phyloP scores from a whole-genome alignment of 2,888 invertebrate species.

The Rugalucina vietnamica region DNA sequence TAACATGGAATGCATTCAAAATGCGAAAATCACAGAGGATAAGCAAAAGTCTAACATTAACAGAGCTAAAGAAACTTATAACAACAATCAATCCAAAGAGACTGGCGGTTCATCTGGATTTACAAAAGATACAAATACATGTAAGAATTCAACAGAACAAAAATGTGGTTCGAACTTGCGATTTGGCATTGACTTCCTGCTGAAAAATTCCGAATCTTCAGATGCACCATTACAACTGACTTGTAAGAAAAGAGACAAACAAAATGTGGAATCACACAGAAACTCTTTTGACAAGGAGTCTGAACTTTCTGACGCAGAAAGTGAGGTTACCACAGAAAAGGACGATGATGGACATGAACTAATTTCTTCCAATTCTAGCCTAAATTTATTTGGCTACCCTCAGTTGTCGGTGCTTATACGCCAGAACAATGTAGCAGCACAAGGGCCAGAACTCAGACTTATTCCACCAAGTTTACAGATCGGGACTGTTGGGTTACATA shows the following conservation, averaged over 20 bases:
- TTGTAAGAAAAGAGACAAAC: background rate
- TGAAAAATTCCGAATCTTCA: constrained; percentile 15
- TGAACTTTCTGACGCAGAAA: background rate
- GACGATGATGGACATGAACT: background rate
- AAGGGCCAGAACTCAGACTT: background rate
- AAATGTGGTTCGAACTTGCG: background rate
- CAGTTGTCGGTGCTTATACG: constrained; percentile 11
- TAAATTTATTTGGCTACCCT: constrained; percentile 24
- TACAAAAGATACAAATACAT: too few species aligned
- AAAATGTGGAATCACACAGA: background rate
- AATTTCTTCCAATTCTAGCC: constrained; percentile 3
- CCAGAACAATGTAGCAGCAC: background rate
- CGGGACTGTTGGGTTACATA: constrained; percentile 9
- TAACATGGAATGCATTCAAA: too few species aligned
- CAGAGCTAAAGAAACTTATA: too few species aligned
- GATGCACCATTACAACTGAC: background rate
- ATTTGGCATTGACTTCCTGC: constrained; percentile 52
- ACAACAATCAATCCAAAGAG: too few species aligned
- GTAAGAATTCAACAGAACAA: background rate
- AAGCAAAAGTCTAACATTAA: too few species aligned
- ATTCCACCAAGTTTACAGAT: background rate
- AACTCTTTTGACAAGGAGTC: background rate
- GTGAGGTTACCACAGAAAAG: background rate
- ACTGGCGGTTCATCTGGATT: too few species aligned
- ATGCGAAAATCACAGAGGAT: too few species aligned